Evolutionary conservation across 2,113 vertebrate genomes (phyloP).

Genomic region (Meleagris gallopavo): DNA sequence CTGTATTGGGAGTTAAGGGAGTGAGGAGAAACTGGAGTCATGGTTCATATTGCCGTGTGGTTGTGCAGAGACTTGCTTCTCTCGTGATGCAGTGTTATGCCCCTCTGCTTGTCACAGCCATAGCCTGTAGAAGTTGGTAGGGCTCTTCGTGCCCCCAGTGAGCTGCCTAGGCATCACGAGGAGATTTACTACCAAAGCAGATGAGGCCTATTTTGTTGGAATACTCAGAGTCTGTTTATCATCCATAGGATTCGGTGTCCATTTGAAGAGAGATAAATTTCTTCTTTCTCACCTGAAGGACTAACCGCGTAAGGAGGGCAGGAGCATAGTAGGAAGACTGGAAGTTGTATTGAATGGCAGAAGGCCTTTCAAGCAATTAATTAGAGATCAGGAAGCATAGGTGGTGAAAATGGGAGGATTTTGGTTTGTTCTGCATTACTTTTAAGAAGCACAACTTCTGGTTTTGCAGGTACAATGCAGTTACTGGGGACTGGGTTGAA

Average conservation of each 20-base stretch:
- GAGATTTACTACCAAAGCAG: not conserved
- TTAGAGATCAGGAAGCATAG: not conserved
- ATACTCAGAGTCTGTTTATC: not conserved
- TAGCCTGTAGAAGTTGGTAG: not conserved
- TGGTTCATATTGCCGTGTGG: not conserved
- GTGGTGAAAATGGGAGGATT: not conserved
- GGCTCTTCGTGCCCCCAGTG: not conserved
- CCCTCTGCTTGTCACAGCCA: not conserved
- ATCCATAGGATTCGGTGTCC: not conserved
- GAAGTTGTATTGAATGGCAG: not conserved
- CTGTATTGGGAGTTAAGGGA: not conserved
- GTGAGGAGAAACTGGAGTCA: not conserved
- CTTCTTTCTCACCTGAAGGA: not conserved
- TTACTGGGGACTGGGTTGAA: slow-evolving; percentile 90
- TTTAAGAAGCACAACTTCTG: not conserved
- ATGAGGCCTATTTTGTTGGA: not conserved
- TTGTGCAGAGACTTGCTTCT: not conserved
- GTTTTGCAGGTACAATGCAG: slow-evolving; percentile 89
- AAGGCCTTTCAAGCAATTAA: not conserved
- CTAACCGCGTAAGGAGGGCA: not conserved
- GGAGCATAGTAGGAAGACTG: not conserved
- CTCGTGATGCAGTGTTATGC: not conserved
- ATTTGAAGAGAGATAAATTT: not conserved
- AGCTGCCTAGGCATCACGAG: not conserved
- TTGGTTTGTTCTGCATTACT: not conserved